phyloP scores from a whole-genome alignment of 2,888 invertebrate species.

The Luffia ferchaultella region DNA sequence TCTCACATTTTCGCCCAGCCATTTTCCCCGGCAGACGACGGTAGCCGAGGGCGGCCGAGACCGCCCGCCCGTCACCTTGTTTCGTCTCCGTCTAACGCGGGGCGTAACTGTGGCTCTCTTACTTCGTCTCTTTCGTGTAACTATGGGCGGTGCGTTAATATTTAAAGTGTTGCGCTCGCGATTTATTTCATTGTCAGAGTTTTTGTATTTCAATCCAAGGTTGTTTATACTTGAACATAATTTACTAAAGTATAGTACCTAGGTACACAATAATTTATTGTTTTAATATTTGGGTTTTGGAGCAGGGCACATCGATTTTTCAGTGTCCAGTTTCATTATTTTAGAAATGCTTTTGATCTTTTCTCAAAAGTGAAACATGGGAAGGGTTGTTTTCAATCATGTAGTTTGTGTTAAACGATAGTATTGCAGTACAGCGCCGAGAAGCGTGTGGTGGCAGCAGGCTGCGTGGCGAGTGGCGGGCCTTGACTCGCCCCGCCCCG shows the following conservation, averaged over 20 bases:
- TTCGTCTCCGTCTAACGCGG: background rate
- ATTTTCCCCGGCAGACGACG: background rate
- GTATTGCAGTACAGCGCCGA: constrained; percentile 1
- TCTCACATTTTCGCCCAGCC: background rate
- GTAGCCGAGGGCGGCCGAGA: background rate
- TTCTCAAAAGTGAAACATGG: no score
- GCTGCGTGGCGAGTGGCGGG: constrained; percentile 41
- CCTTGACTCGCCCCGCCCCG: constrained; percentile 24
- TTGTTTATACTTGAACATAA: no score
- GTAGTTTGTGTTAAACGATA: background rate
- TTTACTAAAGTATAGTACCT: no score
- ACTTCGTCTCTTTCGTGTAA: background rate
- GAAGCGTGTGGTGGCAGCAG: constrained; percentile 42
- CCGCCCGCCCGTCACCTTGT: background rate
- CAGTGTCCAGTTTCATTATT: no score
- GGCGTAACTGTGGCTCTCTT: background rate
- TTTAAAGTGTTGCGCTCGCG: background rate
- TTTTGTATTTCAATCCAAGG: no score
- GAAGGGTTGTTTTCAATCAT: background rate
- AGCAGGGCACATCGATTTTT: no score
- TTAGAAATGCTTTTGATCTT: no score
- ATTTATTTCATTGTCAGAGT: no score
- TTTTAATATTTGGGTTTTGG: no score
- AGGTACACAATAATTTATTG: no score
- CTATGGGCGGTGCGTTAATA: background rate